Evolutionary conservation across 2,888 invertebrate species (phyloP).

Genomic region (Silvanus unidentatus): DNA sequence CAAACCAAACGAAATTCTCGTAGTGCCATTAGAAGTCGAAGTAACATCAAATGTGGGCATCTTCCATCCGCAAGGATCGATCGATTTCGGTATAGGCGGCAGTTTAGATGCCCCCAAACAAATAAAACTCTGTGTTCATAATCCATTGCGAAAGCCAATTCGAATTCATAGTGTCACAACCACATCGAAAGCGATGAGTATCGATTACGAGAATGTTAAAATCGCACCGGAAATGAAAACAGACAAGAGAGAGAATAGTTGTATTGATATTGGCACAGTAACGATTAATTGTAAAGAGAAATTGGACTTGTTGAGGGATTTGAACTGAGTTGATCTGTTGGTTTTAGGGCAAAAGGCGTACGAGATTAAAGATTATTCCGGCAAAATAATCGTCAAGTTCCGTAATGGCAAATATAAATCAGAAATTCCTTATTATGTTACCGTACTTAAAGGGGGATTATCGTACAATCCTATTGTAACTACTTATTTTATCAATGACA

Average conservation of each 20-base stretch:
- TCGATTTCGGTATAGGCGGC: conserved; percentile 80
- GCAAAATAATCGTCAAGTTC: conserved; percentile 52
- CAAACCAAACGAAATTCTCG: conserved; percentile 60
- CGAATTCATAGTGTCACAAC: conserved; percentile 59
- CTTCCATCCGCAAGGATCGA: conserved; percentile 67
- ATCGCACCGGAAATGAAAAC: conserved; percentile 59
- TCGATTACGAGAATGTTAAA: conserved; percentile 61
- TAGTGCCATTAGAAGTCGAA: conserved; percentile 81
- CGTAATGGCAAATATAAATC: conserved; percentile 46
- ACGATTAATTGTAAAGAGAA: conserved; percentile 70
- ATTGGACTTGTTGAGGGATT: too few relatives aligned
- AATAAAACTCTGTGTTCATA: conserved; percentile 59
- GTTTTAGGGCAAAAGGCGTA: conserved; percentile 52
- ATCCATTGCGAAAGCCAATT: conserved; percentile 59
- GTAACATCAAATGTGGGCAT: conserved; percentile 64
- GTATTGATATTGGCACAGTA: conserved; percentile 58
- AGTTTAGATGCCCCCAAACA: conserved; percentile 60
- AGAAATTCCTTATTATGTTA: conserved; percentile 61
- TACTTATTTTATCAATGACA: conserved; percentile 45
- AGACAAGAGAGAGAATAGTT: conserved; percentile 38
- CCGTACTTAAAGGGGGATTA: conserved; percentile 55
- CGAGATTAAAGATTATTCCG: conserved; percentile 52
- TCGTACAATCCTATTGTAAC: conserved; percentile 52
- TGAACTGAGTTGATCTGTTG: conserved; percentile 7
- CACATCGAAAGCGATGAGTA: conserved; percentile 59